A percentile compares a stretch with the other conserved stretches of the same genome.
Evolutionary conservation across 2,888 invertebrate species (phyloP).

Genomic region (Trachelus tabidus): DNA sequence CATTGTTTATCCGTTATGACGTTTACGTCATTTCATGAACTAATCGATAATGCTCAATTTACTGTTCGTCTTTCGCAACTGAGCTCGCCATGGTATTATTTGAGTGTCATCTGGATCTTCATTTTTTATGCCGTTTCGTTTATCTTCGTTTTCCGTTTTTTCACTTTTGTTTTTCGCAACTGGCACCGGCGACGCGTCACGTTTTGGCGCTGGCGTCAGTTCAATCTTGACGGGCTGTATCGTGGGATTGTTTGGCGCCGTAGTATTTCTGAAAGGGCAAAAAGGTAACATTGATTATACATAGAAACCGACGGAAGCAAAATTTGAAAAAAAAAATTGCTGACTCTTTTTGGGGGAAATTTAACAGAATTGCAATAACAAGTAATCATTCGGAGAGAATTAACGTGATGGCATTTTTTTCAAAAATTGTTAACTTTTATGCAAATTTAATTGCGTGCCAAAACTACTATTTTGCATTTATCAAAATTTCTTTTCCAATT

Average conservation of each 20-base stretch:
- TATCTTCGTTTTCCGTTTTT: slow-evolving; percentile 38
- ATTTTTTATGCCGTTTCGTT: slow-evolving; percentile 63
- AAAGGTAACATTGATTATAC: neutral
- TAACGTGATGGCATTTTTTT: too few relatives aligned
- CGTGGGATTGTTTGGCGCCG: slow-evolving; percentile 23
- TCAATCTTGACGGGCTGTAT: neutral
- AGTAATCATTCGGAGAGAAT: neutral
- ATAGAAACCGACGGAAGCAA: neutral
- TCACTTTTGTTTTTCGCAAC: slow-evolving; percentile 47
- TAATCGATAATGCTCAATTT: slow-evolving; percentile 84
- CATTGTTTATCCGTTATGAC: neutral
- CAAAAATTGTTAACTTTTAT: neutral
- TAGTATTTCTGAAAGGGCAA: slow-evolving; percentile 26
- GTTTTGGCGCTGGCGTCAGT: slow-evolving; percentile 31
- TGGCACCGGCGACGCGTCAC: slow-evolving; percentile 36
- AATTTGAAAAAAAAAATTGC: neutral
- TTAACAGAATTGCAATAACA: neutral
- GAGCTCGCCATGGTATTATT: slow-evolving; percentile 91
- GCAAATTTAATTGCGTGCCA: neutral
- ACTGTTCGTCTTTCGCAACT: slow-evolving; percentile 90
- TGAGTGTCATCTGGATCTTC: slow-evolving; percentile 73
- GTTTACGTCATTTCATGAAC: slow-evolving; percentile 22
- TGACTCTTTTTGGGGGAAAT: neutral
- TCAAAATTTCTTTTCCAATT: neutral
- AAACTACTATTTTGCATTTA: neutral